phyloP scores from a whole-genome alignment of 2,113 vertebrate genomes.

The Xerus inauris region DNA sequence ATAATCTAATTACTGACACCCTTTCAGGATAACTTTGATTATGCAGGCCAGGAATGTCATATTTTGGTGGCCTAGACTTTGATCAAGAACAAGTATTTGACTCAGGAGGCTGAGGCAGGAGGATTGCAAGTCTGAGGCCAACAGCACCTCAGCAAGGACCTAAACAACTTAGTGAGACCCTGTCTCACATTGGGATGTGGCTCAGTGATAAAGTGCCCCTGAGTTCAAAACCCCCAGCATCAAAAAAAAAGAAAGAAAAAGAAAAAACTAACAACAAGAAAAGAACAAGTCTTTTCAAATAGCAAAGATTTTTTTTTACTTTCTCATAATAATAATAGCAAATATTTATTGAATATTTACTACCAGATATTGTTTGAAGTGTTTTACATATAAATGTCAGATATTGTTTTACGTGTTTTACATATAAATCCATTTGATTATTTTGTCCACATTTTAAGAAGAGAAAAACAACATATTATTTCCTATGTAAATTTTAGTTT shows the following conservation, averaged over 20 bases:
- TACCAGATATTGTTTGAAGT: no score
- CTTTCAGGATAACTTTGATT: background rate
- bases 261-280: no score
- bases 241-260: no score
- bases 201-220: no score
- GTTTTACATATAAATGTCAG: no score
- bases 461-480: background rate
- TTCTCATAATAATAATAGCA: background rate
- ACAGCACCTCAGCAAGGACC: no score
- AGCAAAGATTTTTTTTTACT: constrained; percentile 18
- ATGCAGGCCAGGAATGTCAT: background rate
- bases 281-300: background rate
- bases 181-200: no score
- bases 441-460: background rate
- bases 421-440: background rate
- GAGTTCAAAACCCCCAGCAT: no score
- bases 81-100: background rate
- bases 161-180: no score
- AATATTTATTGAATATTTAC: background rate
- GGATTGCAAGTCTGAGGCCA: no score
- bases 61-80: background rate
- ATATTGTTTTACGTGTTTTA: constrained; percentile 24
- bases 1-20: background rate
- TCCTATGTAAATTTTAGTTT: constrained; percentile 5
- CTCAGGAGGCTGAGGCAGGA: no score